Evolutionary conservation across 2,113 vertebrate species (phyloP).

Genomic region (Corythornis madagascariensis): DNA sequence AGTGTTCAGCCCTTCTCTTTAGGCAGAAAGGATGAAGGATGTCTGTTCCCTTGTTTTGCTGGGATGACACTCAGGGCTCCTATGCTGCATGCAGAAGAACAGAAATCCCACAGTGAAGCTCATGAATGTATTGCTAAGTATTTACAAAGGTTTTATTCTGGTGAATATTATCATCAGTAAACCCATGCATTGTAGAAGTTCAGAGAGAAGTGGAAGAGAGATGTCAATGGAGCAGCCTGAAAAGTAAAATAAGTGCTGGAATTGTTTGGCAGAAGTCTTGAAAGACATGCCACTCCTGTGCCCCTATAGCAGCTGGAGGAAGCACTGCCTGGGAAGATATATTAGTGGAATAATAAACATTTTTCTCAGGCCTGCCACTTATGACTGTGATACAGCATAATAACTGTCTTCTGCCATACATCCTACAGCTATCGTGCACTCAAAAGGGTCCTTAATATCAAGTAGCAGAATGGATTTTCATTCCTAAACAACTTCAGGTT

Average conservation of each 20-base stretch:
- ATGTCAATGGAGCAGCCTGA: background rate
- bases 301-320: background rate
- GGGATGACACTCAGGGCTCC: background rate
- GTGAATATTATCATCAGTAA: background rate
- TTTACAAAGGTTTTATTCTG: background rate
- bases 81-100: background rate
- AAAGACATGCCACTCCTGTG: fast-evolving
- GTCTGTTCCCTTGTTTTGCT: background rate
- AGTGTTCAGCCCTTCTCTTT: background rate
- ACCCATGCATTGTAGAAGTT: background rate
- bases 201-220: background rate
- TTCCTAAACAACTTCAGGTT: background rate
- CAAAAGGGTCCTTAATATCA: background rate
- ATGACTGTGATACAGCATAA: background rate
- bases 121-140: background rate
- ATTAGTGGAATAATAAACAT: background rate
- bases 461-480: background rate
- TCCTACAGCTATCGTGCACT: background rate
- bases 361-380: background rate
- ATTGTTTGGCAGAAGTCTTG: background rate
- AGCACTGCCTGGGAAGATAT: background rate
- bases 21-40: background rate
- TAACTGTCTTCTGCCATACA: background rate
- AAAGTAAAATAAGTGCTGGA: background rate
- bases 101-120: background rate